These are phyloP conservation scores for Phalacrocorax brasilianus DNA, from an alignment of 2,113 vertebrate genomes.

Conservation along the genomic window DNA sequence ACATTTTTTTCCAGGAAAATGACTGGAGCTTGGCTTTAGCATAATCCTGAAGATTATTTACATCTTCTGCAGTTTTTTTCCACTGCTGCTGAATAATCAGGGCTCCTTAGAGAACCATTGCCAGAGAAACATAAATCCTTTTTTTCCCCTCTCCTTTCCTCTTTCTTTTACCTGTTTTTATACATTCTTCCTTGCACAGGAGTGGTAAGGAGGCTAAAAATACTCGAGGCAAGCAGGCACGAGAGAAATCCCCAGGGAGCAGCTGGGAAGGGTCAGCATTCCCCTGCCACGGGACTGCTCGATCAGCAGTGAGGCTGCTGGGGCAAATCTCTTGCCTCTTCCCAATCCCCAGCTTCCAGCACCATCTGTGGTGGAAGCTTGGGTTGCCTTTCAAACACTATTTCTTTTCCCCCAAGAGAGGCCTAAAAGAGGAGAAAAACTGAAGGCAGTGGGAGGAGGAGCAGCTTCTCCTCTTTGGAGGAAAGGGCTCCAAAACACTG, in stretches of 20 bases:
- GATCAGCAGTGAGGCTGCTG: not conserved
- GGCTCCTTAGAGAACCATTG: not conserved
- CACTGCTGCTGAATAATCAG: slow-evolving; percentile 29
- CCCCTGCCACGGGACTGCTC: accelerated
- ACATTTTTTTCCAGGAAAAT: not conserved
- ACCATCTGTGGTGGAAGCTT: not conserved
- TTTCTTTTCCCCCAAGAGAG: not conserved
- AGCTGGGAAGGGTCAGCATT: not conserved
- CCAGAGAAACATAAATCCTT: not conserved
- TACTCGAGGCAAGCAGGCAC: not conserved
- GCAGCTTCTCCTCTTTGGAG: not conserved
- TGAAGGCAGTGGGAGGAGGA: not conserved
- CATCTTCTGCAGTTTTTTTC: slow-evolving; percentile 27
- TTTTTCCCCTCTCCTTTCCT: not conserved
- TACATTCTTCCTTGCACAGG: not conserved
- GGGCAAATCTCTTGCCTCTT: not conserved
- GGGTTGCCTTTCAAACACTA: not conserved
- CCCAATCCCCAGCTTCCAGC: not conserved
- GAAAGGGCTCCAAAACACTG: not conserved
- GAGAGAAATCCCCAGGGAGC: not conserved
- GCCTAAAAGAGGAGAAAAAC: not conserved
- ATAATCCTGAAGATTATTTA: slow-evolving; percentile 52
- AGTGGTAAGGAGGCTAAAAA: not conserved
- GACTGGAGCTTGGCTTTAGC: slow-evolving; percentile 47
- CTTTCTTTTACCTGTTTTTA: not conserved